A percentile compares a stretch with the other conserved stretches of the same genome.
phyloP scores from a whole-genome alignment of 2,888 invertebrate genomes.

The Protonemura montana region DNA sequence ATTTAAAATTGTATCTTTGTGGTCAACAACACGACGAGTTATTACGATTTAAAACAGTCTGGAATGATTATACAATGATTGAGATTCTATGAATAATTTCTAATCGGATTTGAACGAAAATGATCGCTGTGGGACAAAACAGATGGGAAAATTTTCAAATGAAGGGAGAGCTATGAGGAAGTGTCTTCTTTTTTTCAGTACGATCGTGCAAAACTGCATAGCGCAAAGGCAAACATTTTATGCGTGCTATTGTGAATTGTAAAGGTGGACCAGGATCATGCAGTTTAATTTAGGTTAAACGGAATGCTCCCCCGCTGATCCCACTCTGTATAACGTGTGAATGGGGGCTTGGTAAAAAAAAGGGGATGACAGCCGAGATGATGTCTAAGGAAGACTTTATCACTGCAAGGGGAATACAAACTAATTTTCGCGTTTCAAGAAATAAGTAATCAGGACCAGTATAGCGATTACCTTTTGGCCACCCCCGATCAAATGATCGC shows the following conservation, averaged over 20 bases:
- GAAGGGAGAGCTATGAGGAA: neutral
- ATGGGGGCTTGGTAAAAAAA: slow-evolving; percentile 2
- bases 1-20: too few species aligned
- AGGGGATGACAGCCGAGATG: neutral
- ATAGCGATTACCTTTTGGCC: neutral
- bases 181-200: neutral
- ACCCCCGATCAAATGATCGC: slow-evolving; percentile 15
- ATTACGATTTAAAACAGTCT: too few species aligned
- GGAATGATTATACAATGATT: too few species aligned
- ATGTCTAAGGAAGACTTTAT: neutral
- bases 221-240: neutral
- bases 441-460: too few species aligned
- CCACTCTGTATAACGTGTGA: neutral
- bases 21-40: too few species aligned
- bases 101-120: neutral
- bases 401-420: neutral
- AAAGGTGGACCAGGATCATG: neutral
- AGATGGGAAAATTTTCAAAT: neutral
- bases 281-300: slow-evolving; percentile 17
- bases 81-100: too few species aligned
- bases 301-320: slow-evolving; percentile 18
- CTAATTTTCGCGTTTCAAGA: too few species aligned
- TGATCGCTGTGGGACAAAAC: neutral
- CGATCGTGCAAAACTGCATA: neutral
- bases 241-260: neutral